These are phyloP conservation scores for Dasyurus viverrinus DNA, from an alignment of 2,113 vertebrate species.

Conservation along the genomic window DNA sequence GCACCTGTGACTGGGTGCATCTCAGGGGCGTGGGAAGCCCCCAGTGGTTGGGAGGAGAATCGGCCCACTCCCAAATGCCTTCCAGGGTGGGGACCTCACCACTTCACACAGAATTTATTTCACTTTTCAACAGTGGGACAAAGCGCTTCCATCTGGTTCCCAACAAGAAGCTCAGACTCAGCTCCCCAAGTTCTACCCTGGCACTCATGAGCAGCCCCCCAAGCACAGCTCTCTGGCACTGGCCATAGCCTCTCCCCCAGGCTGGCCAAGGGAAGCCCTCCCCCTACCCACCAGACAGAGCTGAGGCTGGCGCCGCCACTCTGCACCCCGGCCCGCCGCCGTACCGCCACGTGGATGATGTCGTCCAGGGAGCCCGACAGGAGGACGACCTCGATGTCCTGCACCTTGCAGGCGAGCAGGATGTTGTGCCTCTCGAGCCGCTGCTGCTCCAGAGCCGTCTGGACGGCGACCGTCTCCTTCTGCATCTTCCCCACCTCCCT, in stretches of 20 bases:
- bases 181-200: background rate
- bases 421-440: slow-evolving; percentile 90
- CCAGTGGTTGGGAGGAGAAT: background rate
- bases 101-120: background rate
- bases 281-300: no score
- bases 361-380: slow-evolving; percentile 89
- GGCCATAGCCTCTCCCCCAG: background rate
- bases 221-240: background rate
- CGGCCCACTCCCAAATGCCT: background rate
- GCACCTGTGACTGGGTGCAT: background rate
- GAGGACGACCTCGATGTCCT: slow-evolving; percentile 86
- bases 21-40: no score
- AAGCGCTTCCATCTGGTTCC: background rate
- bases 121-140: no score
- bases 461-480: slow-evolving; percentile 84
- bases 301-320: no score
- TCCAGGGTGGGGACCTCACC: background rate
- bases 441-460: slow-evolving; percentile 90
- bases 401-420: slow-evolving; percentile 92
- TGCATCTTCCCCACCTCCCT: slow-evolving; percentile 90
- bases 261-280: no score
- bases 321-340: background rate
- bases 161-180: background rate
- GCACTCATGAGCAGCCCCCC: background rate
- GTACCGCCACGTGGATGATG: slow-evolving; percentile 92